phyloP scores from a whole-genome alignment of 2,888 invertebrate species.

The Hyposoter dolosus region DNA sequence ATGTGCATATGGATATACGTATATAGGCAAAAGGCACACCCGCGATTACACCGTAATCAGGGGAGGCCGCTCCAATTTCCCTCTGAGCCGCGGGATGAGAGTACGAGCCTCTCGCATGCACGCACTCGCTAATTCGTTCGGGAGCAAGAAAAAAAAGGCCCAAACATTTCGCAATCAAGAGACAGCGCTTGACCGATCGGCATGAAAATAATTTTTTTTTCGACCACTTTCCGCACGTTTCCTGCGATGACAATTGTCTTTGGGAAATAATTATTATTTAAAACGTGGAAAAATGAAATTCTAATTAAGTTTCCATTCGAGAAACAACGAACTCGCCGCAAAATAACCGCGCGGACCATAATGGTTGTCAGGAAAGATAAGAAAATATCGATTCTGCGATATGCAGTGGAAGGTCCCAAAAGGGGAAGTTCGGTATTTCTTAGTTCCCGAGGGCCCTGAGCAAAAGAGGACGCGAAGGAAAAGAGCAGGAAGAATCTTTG shows the following conservation, averaged over 20 bases:
- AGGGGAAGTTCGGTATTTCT: constrained; percentile 35
- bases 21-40: constrained; percentile 15
- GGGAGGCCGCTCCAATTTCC: constrained; percentile 46
- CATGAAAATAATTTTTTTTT: not conserved
- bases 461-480: constrained; percentile 17
- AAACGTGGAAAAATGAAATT: not conserved
- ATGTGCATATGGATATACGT: not conserved
- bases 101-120: constrained; percentile 1
- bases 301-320: not conserved
- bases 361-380: constrained; percentile 40
- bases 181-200: not conserved
- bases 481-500: constrained; percentile 32
- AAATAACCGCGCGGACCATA: constrained; percentile 44
- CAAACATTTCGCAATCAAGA: constrained; percentile 46
- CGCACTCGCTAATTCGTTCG: constrained; percentile 42
- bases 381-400: constrained; percentile 40
- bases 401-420: not conserved
- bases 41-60: constrained; percentile 56
- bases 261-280: not conserved
- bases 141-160: constrained; percentile 8
- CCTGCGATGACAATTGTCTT: not conserved
- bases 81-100: constrained; percentile 3
- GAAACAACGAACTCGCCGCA: not conserved
- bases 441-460: constrained; percentile 42
- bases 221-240: not conserved